Evolutionary conservation across 1,140 invertebrate genomes (phyloP).

Genomic region (Caenorhabditis tropicalis): DNA sequence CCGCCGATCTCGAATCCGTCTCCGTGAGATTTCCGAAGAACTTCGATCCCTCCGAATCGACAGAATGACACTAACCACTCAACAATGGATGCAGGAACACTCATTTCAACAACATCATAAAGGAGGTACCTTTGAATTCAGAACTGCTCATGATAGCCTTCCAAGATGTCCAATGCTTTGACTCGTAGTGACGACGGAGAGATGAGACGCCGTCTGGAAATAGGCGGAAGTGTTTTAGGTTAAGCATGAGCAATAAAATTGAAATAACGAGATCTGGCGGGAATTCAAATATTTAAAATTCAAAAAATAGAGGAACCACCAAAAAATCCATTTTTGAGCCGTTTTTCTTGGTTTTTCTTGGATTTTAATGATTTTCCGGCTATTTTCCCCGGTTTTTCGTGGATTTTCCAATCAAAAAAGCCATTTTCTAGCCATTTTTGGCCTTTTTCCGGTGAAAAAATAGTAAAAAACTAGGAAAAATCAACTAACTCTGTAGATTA

Average conservation of each 20-base stretch:
- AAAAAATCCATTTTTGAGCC: too few species aligned
- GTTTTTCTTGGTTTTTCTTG: too few species aligned
- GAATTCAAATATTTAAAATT: too few species aligned
- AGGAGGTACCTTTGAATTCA: too few species aligned
- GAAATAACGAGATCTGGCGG: too few species aligned
- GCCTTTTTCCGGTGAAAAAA: not conserved
- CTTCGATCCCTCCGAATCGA: conserved; percentile 10
- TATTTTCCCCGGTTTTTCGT: not conserved
- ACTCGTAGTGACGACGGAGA: not conserved
- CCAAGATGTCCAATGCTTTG: not conserved
- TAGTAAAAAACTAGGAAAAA: too few species aligned
- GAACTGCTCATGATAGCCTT: too few species aligned
- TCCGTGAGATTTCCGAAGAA: conserved; percentile 28
- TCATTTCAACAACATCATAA: too few species aligned
- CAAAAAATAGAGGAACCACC: too few species aligned
- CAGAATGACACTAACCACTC: not conserved
- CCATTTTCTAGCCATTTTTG: not conserved
- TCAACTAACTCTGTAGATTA: not conserved
- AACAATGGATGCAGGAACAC: not conserved
- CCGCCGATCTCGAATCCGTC: not conserved
- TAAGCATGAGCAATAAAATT: too few species aligned
- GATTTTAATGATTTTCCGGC: not conserved
- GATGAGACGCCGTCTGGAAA: not conserved
- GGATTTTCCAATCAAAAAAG: not conserved
- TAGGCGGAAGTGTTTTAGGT: too few species aligned